Evolutionary conservation across 2,113 vertebrate genomes (phyloP).

Genomic region (Saccopteryx leptura): DNA sequence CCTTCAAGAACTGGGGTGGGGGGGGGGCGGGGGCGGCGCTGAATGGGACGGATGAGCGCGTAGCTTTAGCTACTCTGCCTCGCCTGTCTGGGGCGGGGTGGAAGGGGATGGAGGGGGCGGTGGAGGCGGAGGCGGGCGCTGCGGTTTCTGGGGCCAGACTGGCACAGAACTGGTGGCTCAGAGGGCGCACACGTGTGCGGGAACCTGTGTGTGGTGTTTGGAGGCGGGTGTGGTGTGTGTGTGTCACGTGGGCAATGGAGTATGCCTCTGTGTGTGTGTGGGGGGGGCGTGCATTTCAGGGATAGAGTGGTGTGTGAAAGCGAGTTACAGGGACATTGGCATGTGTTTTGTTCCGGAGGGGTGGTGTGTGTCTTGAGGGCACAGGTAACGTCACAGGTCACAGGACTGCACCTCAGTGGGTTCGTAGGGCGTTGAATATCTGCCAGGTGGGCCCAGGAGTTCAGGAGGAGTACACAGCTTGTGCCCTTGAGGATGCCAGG

Average conservation of each 20-base stretch:
- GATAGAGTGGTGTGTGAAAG: conserved; percentile 69
- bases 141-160: conserved; percentile 23
- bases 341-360: neutral
- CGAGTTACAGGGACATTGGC: conserved; percentile 66
- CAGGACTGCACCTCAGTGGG: neutral
- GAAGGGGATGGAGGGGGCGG: neutral
- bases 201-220: conserved; percentile 78
- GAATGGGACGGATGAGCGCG: conserved; percentile 66
- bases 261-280: conserved; percentile 69
- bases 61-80: conserved; percentile 65
- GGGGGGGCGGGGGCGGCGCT: neutral
- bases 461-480: neutral
- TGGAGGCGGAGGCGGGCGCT: conserved; percentile 29
- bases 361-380: neutral
- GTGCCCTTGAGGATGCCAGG: conserved; percentile 52
- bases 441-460: neutral
- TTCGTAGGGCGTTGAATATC: neutral
- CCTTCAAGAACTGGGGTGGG: conserved; percentile 34
- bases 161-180: conserved; percentile 12
- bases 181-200: conserved; percentile 72
- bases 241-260: conserved; percentile 81
- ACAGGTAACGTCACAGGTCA: neutral
- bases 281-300: conserved; percentile 52
- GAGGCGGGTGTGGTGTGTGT: conserved; percentile 77
- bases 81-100: conserved; percentile 23